Evolutionary conservation across 2,797 vertebrate genomes (phyloP).

Genomic region (Dryobates pubescens): DNA sequence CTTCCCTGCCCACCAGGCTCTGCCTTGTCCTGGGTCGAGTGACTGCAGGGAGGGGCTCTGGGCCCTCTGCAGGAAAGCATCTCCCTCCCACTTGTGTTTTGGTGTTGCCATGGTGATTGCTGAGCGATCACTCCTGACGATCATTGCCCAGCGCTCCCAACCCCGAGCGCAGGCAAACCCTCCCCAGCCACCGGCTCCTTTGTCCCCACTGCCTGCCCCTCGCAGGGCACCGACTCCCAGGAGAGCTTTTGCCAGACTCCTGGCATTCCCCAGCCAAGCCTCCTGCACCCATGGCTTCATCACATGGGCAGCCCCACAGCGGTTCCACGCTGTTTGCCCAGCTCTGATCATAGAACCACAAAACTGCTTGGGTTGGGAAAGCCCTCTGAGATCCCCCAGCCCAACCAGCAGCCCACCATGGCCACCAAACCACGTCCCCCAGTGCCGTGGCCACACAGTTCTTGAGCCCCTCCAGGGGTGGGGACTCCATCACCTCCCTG

Average conservation of each 20-base stretch:
- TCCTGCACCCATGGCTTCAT: accelerated
- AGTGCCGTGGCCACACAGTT: no score
- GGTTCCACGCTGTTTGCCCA: accelerated
- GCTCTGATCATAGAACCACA: background rate
- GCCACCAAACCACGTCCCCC: no score
- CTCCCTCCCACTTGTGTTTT: conserved; percentile 76
- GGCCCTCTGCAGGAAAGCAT: conserved; percentile 29
- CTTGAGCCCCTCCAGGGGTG: no score
- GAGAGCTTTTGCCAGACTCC: accelerated
- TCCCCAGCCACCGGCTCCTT: conserved; percentile 31
- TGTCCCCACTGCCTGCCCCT: background rate
- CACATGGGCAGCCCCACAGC: background rate
- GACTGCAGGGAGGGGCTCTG: background rate
- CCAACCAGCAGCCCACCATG: no score
- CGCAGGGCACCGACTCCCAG: background rate
- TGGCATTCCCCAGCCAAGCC: background rate
- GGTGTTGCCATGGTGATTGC: conserved; percentile 80
- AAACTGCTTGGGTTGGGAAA: no score
- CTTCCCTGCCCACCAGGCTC: background rate
- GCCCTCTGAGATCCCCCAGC: no score
- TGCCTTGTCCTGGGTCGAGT: background rate
- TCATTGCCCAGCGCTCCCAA: conserved; percentile 72
- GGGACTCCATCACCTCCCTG: no score
- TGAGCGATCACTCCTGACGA: conserved; percentile 75
- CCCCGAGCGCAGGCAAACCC: conserved; percentile 48